Evolutionary conservation across 1,140 invertebrate species (phyloP), one percentile per base, ranked within the genome.

Genomic region (Drosophila gunungcola): DNA sequence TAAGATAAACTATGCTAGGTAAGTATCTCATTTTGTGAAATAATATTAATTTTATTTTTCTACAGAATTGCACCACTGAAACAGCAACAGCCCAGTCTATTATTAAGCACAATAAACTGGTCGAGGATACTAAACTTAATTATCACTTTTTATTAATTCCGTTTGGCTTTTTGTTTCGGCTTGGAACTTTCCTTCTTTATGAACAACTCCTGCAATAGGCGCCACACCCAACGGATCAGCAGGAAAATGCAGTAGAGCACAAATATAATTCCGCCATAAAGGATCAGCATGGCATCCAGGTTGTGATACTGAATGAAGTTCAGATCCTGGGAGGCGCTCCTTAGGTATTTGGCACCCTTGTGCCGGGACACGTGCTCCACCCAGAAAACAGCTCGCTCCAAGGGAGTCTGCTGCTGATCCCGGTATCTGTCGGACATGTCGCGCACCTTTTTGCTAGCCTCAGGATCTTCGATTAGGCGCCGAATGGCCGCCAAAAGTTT

Each of bases 381-480:
- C 95, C 95, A 96, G 91, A 94, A 96, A 0, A 95, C 93, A 0
- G 95, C 95, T 0, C 94, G 94, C n/a, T 96, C 94, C 69, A 96
- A 52, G 0, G 96, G 95, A 4, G 90, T 81, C 5, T 92, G 70
- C 4, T 93, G 94, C 52, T 95, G 93, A 91, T 97, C 96, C 16
- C 92, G 92, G 89, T 95, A 95, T 13, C 95, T 93, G 49, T 89
- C 91, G 5, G 95, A 95, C 32, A 95, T 85, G 36, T 80, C 90
- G n/a, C 93, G 91, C 0, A 94, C 94, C 41, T 93, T 93, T 34
- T 92, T 36, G 3, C 42, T 74, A 32, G 91, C 91, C 16, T 83
- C 61, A 0, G 83, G 78, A 39, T 91, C 57, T 0, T 58, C n/a
- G 7, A 92, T 6, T 5, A 92, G 43, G 11, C 65, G 43, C 5